Conservation (phyloP, 2,113 vertebrate genomes). For the Myiagra hebetior region DNA sequence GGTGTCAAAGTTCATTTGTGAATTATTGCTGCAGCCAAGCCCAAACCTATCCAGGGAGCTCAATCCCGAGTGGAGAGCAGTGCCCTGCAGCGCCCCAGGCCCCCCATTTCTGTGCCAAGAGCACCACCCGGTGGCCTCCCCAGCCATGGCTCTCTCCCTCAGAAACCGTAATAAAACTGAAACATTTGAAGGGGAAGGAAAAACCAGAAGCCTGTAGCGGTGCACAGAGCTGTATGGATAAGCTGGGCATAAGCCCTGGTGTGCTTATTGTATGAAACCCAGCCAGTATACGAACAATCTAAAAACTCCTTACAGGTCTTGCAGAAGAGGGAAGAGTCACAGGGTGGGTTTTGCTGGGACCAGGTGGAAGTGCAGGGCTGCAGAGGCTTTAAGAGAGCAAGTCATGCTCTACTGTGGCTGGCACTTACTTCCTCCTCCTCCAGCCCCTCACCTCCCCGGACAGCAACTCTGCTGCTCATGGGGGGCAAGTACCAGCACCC, state of each 20-base stretch:
- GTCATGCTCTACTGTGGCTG: not conserved
- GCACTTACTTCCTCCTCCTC: not conserved
- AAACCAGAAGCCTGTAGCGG: not conserved
- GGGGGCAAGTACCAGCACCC: not conserved
- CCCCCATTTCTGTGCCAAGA: not conserved
- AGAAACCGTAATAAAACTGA: accelerated
- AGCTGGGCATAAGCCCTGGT: not conserved
- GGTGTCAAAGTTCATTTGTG: not conserved
- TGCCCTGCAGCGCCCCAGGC: accelerated
- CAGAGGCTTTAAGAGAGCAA: not conserved
- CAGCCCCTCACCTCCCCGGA: not conserved
- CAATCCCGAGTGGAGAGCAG: accelerated
- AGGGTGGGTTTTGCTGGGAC: not conserved
- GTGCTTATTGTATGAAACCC: not conserved
- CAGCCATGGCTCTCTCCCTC: accelerated
- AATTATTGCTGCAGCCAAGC: not conserved
- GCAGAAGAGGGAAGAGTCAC: not conserved
- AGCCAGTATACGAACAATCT: accelerated
- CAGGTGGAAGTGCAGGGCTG: not conserved
- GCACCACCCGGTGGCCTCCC: conserved; percentile 23
- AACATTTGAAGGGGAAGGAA: not conserved
- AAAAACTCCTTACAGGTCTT: not conserved
- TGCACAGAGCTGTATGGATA: not conserved
- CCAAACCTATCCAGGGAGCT: accelerated
- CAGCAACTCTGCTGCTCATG: accelerated